Evolutionary conservation across 2,888 invertebrate genomes (phyloP), one percentile per base, ranked within the genome.

Genomic region (Phymatocera aterrima): DNA sequence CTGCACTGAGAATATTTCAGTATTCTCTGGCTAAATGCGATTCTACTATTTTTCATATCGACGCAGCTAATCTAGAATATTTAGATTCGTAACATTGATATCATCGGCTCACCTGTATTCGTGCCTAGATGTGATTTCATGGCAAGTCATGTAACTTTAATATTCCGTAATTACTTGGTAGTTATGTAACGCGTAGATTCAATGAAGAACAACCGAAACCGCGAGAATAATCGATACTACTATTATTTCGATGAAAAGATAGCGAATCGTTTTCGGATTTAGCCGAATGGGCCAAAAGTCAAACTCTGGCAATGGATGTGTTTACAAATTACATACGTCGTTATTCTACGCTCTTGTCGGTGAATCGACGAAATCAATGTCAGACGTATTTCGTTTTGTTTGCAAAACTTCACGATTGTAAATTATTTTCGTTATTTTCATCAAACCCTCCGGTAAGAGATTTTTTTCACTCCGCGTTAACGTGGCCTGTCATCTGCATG

Each of bases 91-190:
- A 12, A 2, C 3, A 24, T 1, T 24, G 54, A 12, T 54, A 54
- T 34, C 34, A 8, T 43, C 5, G 8, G 1, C 43, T 8, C 34
- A 6, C n/a, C 34, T n/a, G 10, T 37, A 8, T 64, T 64, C 64
- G 64, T 64, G 64, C 37, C 37, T 10, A 18, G 37, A 37, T 37
- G 64, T 64, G 37, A 64, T 64, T 64, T 64, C 37, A 34, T 24
- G 37, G 34, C 6, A 37, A 6, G 37, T 64, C 10, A 37, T 8
- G 34, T 57, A 28, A 28, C 57, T 21, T 12, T 46, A 46, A 46
- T 46, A 46, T 46, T 15, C 46, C 15, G 3, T 12, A 46, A 46
- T 46, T 15, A 57, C 1, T 15, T 8, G 43, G 57, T 57, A 21
- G 5, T 10, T 28, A 6, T 28, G 6, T 1, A 57, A 57, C 28